phyloP scores from a whole-genome alignment of 2,113 vertebrate genomes.

The Dissostichus mawsoni region DNA sequence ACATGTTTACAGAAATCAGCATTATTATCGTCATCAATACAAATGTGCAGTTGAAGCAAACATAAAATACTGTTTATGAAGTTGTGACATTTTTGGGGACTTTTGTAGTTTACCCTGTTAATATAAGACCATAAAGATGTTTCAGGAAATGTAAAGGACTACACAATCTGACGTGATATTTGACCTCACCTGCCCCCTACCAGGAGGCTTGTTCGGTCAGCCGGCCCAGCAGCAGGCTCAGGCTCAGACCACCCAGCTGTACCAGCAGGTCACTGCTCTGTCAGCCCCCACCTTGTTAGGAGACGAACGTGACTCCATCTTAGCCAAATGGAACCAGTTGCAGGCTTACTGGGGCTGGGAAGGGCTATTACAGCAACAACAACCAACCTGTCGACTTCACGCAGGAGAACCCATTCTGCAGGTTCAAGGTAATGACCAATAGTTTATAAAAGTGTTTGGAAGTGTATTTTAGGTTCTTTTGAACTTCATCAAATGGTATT shows the following conservation, averaged over 20 bases:
- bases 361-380: slow-evolving; percentile 95
- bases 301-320: slow-evolving; percentile 95
- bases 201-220: slow-evolving; percentile 91
- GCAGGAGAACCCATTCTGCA: slow-evolving; percentile 96
- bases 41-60: not conserved
- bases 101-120: not conserved
- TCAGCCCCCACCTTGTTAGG: slow-evolving; percentile 93
- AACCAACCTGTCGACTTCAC: slow-evolving; percentile 94
- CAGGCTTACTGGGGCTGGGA: slow-evolving; percentile 99
- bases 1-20: not conserved
- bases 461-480: not conserved
- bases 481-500: not conserved
- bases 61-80: not conserved
- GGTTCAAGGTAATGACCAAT: slow-evolving; percentile 91
- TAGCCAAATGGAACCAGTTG: slow-evolving; percentile 99
- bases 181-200: not conserved
- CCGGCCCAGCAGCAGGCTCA: slow-evolving; percentile 86
- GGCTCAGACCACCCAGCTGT: slow-evolving; percentile 92
- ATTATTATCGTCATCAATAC: not conserved
- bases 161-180: not conserved
- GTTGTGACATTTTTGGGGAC: not conserved
- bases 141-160: not conserved
- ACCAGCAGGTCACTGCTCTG: slow-evolving; percentile 95
- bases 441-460: not conserved
- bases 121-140: not conserved